These are phyloP conservation scores for Brevimyrus niger DNA, from an alignment of 2,113 vertebrate species.

Conservation along the genomic window DNA sequence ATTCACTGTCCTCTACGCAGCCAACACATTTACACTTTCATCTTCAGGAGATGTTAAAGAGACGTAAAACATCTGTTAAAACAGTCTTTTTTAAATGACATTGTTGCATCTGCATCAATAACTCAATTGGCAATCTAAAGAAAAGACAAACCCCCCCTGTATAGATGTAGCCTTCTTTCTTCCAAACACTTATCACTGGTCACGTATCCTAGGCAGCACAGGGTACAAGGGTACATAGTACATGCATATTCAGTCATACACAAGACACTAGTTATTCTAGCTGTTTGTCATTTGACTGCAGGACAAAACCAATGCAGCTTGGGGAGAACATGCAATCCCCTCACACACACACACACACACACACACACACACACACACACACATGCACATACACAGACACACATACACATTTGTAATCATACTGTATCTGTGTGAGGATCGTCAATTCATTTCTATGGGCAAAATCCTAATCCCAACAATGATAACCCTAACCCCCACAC, in stretches of 20 bases:
- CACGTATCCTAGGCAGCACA: not conserved
- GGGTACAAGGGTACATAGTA: not conserved
- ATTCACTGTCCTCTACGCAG: constrained; percentile 32
- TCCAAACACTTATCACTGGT: not conserved
- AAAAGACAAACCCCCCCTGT: not conserved
- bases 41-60: constrained; percentile 23
- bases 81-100: not conserved
- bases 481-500: not conserved
- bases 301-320: not conserved
- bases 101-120: not conserved
- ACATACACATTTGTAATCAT: no score
- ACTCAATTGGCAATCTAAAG: not conserved
- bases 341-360: not conserved
- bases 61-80: constrained; percentile 9
- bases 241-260: not conserved
- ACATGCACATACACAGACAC: no score
- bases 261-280: not conserved
- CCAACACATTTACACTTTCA: constrained; percentile 32
- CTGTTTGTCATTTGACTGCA: not conserved
- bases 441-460: no score
- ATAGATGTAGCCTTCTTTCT: not conserved
- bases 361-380: no score
- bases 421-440: no score
- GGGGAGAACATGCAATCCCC: not conserved
- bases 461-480: no score